These are phyloP conservation scores for Callospermophilus lateralis DNA, from an alignment of 2,113 vertebrate genomes.

Conservation along the genomic window DNA sequence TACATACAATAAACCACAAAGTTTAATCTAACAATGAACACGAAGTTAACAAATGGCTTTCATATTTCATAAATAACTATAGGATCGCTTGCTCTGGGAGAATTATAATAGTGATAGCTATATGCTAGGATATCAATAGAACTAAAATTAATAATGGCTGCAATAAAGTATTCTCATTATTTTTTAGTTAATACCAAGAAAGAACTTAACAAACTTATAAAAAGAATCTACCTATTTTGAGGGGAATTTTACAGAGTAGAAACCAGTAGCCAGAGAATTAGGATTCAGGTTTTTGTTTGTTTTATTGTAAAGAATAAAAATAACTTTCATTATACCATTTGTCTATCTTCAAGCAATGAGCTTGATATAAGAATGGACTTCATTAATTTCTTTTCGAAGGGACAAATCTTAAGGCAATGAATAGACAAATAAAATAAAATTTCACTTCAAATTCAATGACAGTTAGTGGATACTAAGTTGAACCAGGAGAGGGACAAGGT, in stretches of 20 bases:
- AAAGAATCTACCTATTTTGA: background rate
- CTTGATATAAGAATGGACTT: background rate
- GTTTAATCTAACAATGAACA: background rate
- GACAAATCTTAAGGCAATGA: background rate
- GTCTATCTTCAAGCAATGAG: background rate
- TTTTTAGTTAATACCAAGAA: constrained; percentile 19
- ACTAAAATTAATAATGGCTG: background rate
- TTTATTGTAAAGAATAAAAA: background rate
- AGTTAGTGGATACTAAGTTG: background rate
- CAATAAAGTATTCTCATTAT: background rate
- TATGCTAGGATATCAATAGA: background rate
- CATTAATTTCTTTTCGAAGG: background rate
- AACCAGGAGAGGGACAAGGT: background rate
- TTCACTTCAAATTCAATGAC: background rate
- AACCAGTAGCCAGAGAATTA: background rate
- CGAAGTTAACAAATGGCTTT: background rate
- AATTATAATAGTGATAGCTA: background rate
- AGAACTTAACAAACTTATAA: background rate
- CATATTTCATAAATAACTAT: constrained; percentile 45
- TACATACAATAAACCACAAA: background rate
- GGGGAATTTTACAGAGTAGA: background rate
- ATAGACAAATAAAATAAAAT: background rate
- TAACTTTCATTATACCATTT: background rate
- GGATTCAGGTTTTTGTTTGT: background rate
- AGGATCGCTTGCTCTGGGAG: background rate